These are phyloP conservation scores for Drosophila cardini DNA, from an alignment of 1,140 invertebrate species.

Conservation along the genomic window DNA sequence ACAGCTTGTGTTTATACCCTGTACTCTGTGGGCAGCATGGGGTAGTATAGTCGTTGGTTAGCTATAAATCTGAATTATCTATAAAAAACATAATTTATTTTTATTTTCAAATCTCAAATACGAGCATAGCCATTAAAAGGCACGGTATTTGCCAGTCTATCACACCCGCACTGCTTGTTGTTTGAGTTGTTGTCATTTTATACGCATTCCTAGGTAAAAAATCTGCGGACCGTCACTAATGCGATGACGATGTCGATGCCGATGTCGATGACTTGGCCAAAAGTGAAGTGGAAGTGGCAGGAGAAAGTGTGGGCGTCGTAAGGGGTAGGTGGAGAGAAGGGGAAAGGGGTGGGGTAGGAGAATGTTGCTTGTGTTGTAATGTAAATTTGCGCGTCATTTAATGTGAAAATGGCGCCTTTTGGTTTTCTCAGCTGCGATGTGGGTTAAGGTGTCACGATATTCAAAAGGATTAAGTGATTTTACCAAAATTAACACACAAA, in stretches of 20 bases:
- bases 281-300: not conserved
- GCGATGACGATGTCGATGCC: constrained; percentile 54
- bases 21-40: no score
- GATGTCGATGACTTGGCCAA: constrained; percentile 24
- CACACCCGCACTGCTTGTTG: not conserved
- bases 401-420: constrained; percentile 44
- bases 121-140: no score
- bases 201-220: constrained; percentile 82
- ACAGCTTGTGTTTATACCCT: no score
- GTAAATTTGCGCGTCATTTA: constrained; percentile 79
- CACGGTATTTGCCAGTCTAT: not conserved
- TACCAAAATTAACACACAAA: constrained; percentile 66
- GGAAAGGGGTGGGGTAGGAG: not conserved
- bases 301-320: not conserved
- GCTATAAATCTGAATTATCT: no score
- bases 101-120: no score
- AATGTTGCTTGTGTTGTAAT: constrained; percentile 10
- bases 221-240: constrained; percentile 72
- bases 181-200: constrained; percentile 57
- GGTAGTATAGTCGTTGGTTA: no score
- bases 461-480: constrained; percentile 81
- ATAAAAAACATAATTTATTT: no score
- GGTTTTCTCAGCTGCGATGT: constrained; percentile 31
- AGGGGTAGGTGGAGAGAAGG: not conserved
- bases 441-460: constrained; percentile 70